Evolutionary conservation across 2,797 vertebrate species (phyloP).

Genomic region (Thalassophryne amazonica): DNA sequence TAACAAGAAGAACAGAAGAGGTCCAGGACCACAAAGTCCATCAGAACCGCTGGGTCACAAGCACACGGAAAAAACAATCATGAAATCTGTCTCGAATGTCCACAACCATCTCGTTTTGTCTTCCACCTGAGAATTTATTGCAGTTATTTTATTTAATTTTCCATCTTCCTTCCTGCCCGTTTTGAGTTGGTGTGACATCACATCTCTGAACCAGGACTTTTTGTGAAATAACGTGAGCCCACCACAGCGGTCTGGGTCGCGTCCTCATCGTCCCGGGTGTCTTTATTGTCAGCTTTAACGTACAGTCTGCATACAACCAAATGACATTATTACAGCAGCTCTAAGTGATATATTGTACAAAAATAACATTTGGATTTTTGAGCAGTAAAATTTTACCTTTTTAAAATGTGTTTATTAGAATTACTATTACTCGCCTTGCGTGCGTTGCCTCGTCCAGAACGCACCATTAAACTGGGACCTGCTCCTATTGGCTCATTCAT

Average conservation of each 20-base stretch:
- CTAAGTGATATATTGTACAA: constrained; percentile 95
- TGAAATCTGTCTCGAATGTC: too few relatives aligned
- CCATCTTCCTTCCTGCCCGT: too few relatives aligned
- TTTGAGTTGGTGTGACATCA: too few relatives aligned
- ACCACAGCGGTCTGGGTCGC: constrained; percentile 76
- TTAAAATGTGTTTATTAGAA: not conserved
- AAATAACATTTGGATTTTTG: constrained; percentile 94
- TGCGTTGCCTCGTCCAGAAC: constrained; percentile 34
- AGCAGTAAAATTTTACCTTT: constrained; percentile 83
- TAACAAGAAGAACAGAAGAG: too few relatives aligned
- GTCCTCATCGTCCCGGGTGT: constrained; percentile 91
- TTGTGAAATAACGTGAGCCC: not conserved
- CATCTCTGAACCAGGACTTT: too few relatives aligned
- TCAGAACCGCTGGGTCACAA: too few relatives aligned
- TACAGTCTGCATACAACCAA: constrained; percentile 93
- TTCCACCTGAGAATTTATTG: too few relatives aligned
- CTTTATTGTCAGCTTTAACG: constrained; percentile 97
- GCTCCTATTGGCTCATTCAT: constrained; percentile 77
- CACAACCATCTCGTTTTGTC: too few relatives aligned
- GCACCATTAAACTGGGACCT: constrained; percentile 41
- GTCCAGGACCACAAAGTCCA: too few relatives aligned
- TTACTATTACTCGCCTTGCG: not conserved
- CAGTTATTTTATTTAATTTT: too few relatives aligned
- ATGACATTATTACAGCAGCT: constrained; percentile 88
- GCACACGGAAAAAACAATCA: too few relatives aligned